Percentiles rank a stretch among this genome's conserved stretches.
These are phyloP conservation scores for Carapus acus DNA, from an alignment of 2,797 vertebrate species.

Conservation along the genomic window DNA sequence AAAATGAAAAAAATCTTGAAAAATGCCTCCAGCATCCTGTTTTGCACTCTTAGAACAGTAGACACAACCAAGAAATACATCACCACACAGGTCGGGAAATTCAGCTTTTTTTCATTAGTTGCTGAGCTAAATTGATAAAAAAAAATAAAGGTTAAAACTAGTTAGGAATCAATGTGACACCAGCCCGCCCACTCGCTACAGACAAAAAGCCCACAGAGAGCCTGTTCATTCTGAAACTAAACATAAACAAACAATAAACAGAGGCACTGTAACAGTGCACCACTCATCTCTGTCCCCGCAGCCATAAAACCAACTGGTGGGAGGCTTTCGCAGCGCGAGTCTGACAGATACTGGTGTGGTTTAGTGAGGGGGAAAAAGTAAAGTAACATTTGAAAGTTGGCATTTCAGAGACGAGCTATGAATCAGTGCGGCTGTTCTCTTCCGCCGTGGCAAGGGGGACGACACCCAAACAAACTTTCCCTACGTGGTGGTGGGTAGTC, in stretches of 20 bases:
- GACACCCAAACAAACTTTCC: constrained; percentile 14
- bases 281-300: constrained; percentile 4
- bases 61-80: too few relatives aligned
- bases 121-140: too few relatives aligned
- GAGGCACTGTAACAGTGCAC: constrained; percentile 8
- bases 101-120: too few relatives aligned
- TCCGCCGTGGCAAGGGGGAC: constrained; percentile 29
- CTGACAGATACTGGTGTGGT: neutral
- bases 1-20: too few relatives aligned
- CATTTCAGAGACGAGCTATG: constrained; percentile 27
- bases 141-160: too few relatives aligned
- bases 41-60: too few relatives aligned
- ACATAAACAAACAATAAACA: constrained; percentile 9
- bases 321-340: neutral
- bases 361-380: constrained; percentile 45
- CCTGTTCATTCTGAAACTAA: neutral
- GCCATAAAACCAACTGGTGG: neutral
- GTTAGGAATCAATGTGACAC: neutral
- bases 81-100: too few relatives aligned
- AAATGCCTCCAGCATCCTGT: too few relatives aligned
- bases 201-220: neutral
- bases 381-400: constrained; percentile 20
- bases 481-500: neutral
- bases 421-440: neutral
- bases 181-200: neutral